A percentile compares a stretch with the other conserved stretches of the same genome.
Evolutionary conservation across 53 echinoderm and acorn worm species (phyloP).

Genomic region (Holothuria scabra): DNA sequence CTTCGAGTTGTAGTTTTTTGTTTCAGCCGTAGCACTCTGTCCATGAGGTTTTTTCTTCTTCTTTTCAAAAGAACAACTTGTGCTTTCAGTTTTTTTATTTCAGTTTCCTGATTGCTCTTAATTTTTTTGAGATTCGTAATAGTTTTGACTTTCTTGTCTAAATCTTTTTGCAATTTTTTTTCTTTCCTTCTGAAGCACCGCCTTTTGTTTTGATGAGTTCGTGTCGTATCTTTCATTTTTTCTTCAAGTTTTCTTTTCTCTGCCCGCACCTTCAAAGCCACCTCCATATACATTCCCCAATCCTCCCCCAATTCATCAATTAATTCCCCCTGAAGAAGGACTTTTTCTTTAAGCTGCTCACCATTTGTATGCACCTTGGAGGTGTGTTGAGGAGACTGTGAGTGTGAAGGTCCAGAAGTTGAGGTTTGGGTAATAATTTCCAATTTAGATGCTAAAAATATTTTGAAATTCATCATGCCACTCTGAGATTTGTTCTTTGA

Average conservation of each 20-base stretch:
- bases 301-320: neutral
- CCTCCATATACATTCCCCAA: neutral
- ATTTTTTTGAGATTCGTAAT: no score
- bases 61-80: no score
- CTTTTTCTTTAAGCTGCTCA: neutral
- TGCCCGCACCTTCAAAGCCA: neutral
- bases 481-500: neutral
- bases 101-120: neutral
- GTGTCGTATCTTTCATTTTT: neutral
- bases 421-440: neutral
- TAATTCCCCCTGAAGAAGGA: neutral
- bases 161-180: no score
- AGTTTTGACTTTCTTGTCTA: no score
- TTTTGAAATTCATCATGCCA: neutral
- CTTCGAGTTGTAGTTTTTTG: no score
- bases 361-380: neutral
- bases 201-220: neutral
- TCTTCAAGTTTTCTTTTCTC: neutral
- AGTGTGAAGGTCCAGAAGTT: neutral
- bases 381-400: neutral
- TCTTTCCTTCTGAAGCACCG: neutral
- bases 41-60: no score
- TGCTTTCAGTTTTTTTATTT: neutral
- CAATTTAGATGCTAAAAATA: neutral
- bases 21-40: no score